A percentile compares a stretch with the other conserved stretches of the same genome.
Conservation (phyloP, 2,113 vertebrate species). For the Macaca mulatta region DNA sequence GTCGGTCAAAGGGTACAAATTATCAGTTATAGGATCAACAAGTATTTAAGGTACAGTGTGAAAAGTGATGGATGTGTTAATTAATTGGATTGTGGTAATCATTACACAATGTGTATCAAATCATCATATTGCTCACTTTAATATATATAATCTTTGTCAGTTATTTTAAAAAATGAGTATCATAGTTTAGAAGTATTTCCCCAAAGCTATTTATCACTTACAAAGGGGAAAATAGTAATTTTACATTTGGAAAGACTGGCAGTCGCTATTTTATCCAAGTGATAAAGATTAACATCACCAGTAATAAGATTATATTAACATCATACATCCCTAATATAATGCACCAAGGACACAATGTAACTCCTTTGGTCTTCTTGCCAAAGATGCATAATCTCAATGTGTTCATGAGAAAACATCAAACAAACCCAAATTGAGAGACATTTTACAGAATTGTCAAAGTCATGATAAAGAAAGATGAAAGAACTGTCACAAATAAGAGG, state of each 20-base stretch:
- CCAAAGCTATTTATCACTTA: background rate
- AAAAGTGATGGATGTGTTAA: background rate
- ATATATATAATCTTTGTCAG: background rate
- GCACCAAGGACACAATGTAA: background rate
- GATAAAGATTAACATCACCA: background rate
- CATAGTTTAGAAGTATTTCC: background rate
- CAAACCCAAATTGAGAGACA: background rate
- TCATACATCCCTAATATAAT: background rate
- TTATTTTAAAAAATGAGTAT: background rate
- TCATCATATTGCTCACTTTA: background rate
- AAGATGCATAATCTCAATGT: background rate
- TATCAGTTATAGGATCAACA: background rate
- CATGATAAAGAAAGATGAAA: background rate
- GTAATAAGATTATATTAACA: background rate
- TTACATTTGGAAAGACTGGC: background rate
- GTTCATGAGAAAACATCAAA: background rate
- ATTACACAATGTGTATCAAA: background rate
- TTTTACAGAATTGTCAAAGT: background rate
- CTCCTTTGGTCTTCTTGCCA: background rate
- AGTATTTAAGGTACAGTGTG: background rate
- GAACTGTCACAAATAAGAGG: background rate
- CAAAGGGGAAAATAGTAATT: background rate
- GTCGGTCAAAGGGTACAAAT: background rate
- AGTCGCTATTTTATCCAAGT: background rate
- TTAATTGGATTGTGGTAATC: background rate